Conservation (phyloP, 2,113 vertebrate genomes). For the Lampris megalopsis region DNA sequence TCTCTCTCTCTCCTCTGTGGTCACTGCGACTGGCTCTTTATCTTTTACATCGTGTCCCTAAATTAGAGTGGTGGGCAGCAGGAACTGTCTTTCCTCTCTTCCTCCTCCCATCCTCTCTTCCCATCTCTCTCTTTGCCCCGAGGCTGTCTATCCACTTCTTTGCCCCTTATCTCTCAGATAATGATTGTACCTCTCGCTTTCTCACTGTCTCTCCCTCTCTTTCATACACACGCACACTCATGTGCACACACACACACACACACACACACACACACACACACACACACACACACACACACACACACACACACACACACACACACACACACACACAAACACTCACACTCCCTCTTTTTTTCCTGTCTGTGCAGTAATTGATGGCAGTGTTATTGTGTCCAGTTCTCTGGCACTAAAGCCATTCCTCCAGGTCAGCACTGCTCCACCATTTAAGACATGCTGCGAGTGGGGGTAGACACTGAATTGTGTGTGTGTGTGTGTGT, state of each 20-base stretch:
- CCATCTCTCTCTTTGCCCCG: slow-evolving; percentile 44
- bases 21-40: slow-evolving; percentile 58
- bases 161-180: slow-evolving; percentile 67
- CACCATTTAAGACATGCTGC: slow-evolving; percentile 47
- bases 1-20: slow-evolving; percentile 19
- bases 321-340: too few relatives aligned
- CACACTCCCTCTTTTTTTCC: neutral
- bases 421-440: slow-evolving; percentile 61
- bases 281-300: too few relatives aligned
- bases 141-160: slow-evolving; percentile 66
- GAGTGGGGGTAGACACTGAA: slow-evolving; percentile 28
- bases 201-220: neutral
- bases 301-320: too few relatives aligned
- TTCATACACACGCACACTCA: too few relatives aligned
- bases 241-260: too few relatives aligned
- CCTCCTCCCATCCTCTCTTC: slow-evolving; percentile 50
- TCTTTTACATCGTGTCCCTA: slow-evolving; percentile 60
- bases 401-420: slow-evolving; percentile 51
- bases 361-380: slow-evolving; percentile 72
- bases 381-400: slow-evolving; percentile 71
- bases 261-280: too few relatives aligned
- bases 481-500: slow-evolving; percentile 5
- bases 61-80: slow-evolving; percentile 46
- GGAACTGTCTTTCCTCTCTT: slow-evolving; percentile 24
- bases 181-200: slow-evolving; percentile 55